These are phyloP conservation scores for Luscinia luscinia DNA, from an alignment of 2,797 vertebrate species.

Conservation along the genomic window DNA sequence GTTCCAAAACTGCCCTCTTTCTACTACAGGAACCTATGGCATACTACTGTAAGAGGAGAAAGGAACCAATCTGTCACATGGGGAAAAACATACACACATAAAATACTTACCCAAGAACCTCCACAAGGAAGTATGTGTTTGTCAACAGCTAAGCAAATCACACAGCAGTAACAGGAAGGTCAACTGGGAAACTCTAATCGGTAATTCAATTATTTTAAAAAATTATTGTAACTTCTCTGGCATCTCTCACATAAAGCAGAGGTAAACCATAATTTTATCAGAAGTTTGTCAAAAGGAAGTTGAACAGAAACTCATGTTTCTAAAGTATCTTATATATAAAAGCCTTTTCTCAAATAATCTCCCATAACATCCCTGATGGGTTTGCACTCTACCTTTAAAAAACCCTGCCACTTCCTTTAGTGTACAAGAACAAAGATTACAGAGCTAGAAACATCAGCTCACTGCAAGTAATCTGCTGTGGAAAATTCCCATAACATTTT, in stretches of 20 bases:
- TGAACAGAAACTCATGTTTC: background rate
- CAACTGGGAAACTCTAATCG: background rate
- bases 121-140: background rate
- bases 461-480: background rate
- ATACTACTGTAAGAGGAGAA: background rate
- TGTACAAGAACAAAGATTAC: background rate
- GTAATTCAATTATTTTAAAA: background rate
- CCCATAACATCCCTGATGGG: background rate
- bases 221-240: background rate
- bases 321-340: background rate
- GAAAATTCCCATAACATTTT: background rate
- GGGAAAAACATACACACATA: background rate
- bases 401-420: background rate
- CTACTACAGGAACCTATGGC: background rate
- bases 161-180: background rate
- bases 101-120: background rate
- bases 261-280: background rate
- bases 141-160: background rate
- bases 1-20: background rate
- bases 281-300: background rate
- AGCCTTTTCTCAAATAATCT: background rate
- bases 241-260: rapidly evolving
- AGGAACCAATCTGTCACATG: background rate
- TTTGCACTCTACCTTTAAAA: background rate
- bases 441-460: background rate